Evolutionary conservation across 92 coral and sea anemone genomes (phyloP).

Genomic region (Desmophyllum pertusum): DNA sequence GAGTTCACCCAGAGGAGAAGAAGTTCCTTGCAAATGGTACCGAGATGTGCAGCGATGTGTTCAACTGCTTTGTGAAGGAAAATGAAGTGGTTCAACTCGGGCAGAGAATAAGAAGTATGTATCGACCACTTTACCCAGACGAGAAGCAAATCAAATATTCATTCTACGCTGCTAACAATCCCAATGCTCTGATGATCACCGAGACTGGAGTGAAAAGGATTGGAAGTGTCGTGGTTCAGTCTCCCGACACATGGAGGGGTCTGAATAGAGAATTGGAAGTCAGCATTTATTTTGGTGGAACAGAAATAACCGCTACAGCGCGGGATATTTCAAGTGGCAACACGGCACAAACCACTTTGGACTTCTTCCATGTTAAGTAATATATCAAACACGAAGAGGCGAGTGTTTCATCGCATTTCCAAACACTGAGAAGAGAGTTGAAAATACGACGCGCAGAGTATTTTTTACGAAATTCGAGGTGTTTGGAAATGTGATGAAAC

Average conservation of each 20-base stretch:
- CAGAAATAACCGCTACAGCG: constrained; percentile 67
- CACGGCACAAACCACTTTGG: constrained; percentile 2
- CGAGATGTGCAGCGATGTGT: constrained; percentile 60
- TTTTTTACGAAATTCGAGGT: too few relatives aligned
- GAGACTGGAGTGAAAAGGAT: constrained; percentile 64
- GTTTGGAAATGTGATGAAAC: too few relatives aligned
- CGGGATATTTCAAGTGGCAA: constrained; percentile 29
- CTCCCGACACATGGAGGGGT: constrained; percentile 57
- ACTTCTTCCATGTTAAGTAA: neutral
- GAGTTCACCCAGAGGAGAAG: constrained; percentile 52
- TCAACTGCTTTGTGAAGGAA: constrained; percentile 57
- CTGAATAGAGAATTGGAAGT: constrained; percentile 48
- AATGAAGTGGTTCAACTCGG: constrained; percentile 67
- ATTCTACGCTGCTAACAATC: constrained; percentile 52
- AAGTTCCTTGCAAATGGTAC: constrained; percentile 51
- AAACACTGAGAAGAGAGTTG: too few relatives aligned
- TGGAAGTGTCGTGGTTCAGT: constrained; percentile 36
- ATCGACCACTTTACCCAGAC: constrained; percentile 51
- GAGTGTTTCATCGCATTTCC: too few relatives aligned
- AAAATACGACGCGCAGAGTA: too few relatives aligned
- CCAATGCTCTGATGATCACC: constrained; percentile 48
- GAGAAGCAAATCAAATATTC: constrained; percentile 55
- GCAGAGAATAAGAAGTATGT: constrained; percentile 45
- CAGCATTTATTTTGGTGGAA: constrained; percentile 67
- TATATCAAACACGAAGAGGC: too few relatives aligned